These are phyloP conservation scores for Aplodontia rufa DNA, from an alignment of 2,113 vertebrate species.

Conservation along the genomic window DNA sequence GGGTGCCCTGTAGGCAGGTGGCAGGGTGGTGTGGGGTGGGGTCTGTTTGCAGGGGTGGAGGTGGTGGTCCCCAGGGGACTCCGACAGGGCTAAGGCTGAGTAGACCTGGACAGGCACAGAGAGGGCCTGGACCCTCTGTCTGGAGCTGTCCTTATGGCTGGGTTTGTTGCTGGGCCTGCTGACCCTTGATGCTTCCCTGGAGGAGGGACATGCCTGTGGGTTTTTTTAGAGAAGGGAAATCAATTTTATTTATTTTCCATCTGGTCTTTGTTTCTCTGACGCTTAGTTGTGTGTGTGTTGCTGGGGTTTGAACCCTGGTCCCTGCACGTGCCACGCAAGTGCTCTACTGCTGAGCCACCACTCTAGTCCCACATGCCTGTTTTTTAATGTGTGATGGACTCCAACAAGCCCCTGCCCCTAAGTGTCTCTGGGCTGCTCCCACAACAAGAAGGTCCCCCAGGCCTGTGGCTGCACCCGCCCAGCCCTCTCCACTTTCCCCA, in stretches of 20 bases:
- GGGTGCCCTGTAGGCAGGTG: not conserved
- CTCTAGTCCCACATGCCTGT: no score
- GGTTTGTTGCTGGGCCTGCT: rapidly evolving
- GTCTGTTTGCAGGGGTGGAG: rapidly evolving
- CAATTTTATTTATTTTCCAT: no score
- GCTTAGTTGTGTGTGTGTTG: no score
- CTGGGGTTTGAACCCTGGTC: no score
- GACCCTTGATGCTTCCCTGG: not conserved
- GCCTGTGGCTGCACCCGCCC: not conserved
- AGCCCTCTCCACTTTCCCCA: not conserved
- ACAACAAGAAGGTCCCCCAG: not conserved
- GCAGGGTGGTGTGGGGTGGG: not conserved
- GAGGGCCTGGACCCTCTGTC: not conserved
- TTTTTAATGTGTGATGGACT: not conserved
- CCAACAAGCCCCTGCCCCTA: not conserved
- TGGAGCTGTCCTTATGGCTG: not conserved
- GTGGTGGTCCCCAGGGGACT: no score
- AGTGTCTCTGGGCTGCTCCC: not conserved
- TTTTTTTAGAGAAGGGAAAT: no score
- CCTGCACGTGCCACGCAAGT: no score
- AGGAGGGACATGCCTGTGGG: not conserved
- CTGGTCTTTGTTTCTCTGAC: no score
- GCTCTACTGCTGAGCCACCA: no score
- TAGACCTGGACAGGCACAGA: rapidly evolving
- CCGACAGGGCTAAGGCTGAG: rapidly evolving